A percentile compares a stretch with the other conserved stretches of the same genome.
Conservation (phyloP, 2,113 vertebrate species). For the Vanacampus margaritifer region DNA sequence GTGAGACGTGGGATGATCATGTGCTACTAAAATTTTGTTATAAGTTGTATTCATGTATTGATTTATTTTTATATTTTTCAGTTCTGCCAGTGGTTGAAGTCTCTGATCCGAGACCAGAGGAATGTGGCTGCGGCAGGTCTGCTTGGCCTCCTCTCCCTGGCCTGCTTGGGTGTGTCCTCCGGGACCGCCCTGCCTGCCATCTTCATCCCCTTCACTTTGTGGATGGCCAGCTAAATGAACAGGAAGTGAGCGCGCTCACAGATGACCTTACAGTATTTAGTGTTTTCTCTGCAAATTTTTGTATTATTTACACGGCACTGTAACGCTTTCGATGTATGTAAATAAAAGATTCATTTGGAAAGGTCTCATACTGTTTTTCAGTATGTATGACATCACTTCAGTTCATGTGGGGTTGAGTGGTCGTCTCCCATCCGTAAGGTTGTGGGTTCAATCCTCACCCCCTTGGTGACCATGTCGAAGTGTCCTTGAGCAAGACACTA, state of each 20-base stretch:
- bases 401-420: too few relatives aligned
- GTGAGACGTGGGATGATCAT: too few relatives aligned
- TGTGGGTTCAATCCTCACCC: too few relatives aligned
- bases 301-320: neutral
- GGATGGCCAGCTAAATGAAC: constrained; percentile 85
- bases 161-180: constrained; percentile 76
- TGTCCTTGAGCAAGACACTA: too few relatives aligned
- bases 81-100: constrained; percentile 91
- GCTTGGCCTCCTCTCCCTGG: constrained; percentile 78
- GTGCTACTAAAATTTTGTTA: too few relatives aligned
- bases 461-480: too few relatives aligned
- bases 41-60: too few relatives aligned
- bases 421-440: too few relatives aligned
- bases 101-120: constrained; percentile 86
- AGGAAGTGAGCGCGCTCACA: too few relatives aligned
- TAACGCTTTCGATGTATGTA: neutral
- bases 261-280: too few relatives aligned
- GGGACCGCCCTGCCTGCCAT: constrained; percentile 78
- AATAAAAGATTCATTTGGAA: neutral
- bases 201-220: constrained; percentile 85
- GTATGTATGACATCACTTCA: too few relatives aligned
- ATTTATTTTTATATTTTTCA: constrained; percentile 45
- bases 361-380: neutral
- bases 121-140: constrained; percentile 74
- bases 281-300: neutral